Percentiles rank a stretch among this genome's conserved stretches.
These are phyloP conservation scores for Galerucella calmariensis DNA, from an alignment of 2,888 invertebrate genomes.

Conservation along the genomic window DNA sequence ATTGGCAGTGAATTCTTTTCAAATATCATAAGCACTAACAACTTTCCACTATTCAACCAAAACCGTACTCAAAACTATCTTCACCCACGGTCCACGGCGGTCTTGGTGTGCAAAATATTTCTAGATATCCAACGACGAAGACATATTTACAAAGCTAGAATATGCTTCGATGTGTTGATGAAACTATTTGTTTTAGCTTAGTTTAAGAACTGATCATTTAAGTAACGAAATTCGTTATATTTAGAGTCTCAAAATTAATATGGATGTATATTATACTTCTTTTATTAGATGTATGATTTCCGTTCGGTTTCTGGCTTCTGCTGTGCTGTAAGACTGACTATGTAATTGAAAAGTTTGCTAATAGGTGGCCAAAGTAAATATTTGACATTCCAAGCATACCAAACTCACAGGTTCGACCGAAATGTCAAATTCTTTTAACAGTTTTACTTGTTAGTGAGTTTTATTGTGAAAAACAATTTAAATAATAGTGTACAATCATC, in stretches of 20 bases:
- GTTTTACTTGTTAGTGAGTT: constrained; percentile 63
- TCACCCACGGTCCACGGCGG: constrained; percentile 53
- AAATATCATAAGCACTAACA: constrained; percentile 16
- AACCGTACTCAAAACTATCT: constrained; percentile 50
- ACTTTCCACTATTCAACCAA: constrained; percentile 29
- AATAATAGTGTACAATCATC: constrained; percentile 30
- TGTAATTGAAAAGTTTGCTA: constrained; percentile 66
- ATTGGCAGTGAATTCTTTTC: constrained; percentile 42
- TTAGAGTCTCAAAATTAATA: neutral
- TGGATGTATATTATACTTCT: neutral
- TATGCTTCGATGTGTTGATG: neutral
- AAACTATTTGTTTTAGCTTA: neutral
- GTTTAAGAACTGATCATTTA: constrained; percentile 2
- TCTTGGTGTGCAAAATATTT: constrained; percentile 55
- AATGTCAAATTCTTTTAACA: constrained; percentile 74
- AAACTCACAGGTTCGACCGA: constrained; percentile 76
- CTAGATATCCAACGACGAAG: constrained; percentile 48
- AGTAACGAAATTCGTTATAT: neutral
- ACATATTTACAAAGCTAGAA: constrained; percentile 41
- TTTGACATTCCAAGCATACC: constrained; percentile 76
- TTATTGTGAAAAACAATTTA: constrained; percentile 55
- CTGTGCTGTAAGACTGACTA: constrained; percentile 36
- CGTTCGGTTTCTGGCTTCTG: constrained; percentile 11
- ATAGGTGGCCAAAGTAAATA: constrained; percentile 75
- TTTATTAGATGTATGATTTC: neutral